These are phyloP conservation scores for Oxytorus armatus DNA, from an alignment of 2,888 invertebrate species.

Conservation along the genomic window DNA sequence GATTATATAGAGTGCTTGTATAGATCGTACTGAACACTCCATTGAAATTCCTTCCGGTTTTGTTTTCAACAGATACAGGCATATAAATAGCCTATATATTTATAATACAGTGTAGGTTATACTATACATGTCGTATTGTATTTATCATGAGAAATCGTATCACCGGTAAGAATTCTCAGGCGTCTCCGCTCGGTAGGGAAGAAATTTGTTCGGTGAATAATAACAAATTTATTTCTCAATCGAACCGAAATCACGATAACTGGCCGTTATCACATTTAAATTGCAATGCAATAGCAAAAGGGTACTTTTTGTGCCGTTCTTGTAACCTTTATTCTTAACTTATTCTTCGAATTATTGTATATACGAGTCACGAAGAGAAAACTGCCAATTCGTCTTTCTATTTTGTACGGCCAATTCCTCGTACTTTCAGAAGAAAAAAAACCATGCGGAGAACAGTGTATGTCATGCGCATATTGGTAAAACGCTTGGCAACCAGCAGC, in stretches of 20 bases:
- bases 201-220: no score
- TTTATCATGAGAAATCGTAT: no score
- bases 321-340: no score
- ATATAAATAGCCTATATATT: constrained; percentile 16
- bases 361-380: no score
- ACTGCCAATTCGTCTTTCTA: not conserved
- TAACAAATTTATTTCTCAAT: no score
- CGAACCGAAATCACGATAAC: no score
- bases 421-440: constrained; percentile 26
- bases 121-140: not conserved
- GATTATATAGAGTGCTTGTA: constrained; percentile 55
- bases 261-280: no score
- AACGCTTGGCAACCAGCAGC: constrained; percentile 42
- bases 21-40: constrained; percentile 58
- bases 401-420: constrained; percentile 9
- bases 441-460: constrained; percentile 16
- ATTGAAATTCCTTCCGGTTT: constrained; percentile 73
- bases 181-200: no score
- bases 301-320: no score
- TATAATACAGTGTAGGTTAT: not conserved
- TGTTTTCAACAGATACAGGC: constrained; percentile 50
- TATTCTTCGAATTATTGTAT: no score
- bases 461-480: constrained; percentile 55
- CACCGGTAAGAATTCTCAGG: no score
- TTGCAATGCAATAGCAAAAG: no score